phyloP scores from a whole-genome alignment of 1,140 invertebrate species.

The Cardiocondyla obscurior region DNA sequence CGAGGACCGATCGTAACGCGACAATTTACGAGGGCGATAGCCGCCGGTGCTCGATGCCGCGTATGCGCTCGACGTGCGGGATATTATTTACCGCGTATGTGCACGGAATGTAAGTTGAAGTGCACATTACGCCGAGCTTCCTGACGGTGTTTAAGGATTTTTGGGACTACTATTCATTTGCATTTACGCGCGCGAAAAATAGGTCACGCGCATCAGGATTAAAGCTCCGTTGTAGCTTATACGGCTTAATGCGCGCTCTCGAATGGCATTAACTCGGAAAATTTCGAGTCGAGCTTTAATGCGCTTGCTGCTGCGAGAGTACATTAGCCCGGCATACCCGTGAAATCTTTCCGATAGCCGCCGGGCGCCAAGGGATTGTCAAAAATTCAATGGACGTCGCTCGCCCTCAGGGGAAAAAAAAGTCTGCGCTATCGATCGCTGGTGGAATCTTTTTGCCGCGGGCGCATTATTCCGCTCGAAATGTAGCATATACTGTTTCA shows the following conservation, averaged over 20 bases:
- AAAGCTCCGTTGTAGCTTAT: constrained; percentile 9
- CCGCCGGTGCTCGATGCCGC: not conserved
- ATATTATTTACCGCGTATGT: not conserved
- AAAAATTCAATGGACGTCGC: constrained; percentile 20
- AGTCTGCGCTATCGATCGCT: not conserved
- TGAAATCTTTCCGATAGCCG: not conserved
- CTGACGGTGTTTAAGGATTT: not conserved
- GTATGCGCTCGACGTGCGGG: not conserved
- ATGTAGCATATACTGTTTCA: not conserved
- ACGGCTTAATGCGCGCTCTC: constrained; percentile 3
- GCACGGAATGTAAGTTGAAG: not conserved
- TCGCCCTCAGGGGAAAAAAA: not conserved
- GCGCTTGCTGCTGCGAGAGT: not conserved
- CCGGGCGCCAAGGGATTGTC: not conserved
- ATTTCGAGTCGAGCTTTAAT: constrained; percentile 31
- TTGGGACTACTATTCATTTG: not conserved
- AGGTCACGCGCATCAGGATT: constrained; percentile 14
- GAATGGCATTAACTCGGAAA: constrained; percentile 46
- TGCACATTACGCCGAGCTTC: not conserved
- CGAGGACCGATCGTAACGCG: not conserved
- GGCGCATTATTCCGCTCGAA: not conserved
- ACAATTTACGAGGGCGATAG: not conserved
- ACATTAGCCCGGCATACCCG: not conserved
- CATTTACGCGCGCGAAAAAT: constrained; percentile 7
- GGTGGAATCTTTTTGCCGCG: not conserved